Evolutionary conservation across 2,113 vertebrate genomes (phyloP).

Genomic region (Ovis canadensis): DNA sequence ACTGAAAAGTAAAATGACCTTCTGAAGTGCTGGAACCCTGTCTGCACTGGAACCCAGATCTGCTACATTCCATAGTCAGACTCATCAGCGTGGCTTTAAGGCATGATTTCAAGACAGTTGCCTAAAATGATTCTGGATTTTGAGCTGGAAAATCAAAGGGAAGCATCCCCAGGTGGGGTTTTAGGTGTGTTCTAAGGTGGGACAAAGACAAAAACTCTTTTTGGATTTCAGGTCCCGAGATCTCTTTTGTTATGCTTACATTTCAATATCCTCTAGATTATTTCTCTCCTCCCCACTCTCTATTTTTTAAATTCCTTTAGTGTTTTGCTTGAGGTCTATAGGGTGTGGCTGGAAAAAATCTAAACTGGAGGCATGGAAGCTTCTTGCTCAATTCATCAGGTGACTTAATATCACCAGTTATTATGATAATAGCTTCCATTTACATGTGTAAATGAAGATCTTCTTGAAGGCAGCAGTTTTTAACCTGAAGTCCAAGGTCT

Average conservation of each 20-base stretch:
- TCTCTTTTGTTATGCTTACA: neutral
- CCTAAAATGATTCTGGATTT: neutral
- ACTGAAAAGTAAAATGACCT: neutral
- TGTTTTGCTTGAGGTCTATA: neutral
- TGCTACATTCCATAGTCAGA: neutral
- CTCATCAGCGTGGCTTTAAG: neutral
- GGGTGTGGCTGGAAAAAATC: neutral
- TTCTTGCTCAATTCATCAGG: neutral
- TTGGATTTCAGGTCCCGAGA: neutral
- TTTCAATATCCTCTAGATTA: neutral
- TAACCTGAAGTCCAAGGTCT: neutral
- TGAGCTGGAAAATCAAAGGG: neutral
- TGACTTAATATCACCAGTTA: neutral
- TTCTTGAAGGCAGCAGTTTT: neutral
- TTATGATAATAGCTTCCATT: neutral
- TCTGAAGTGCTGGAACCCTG: too few relatives aligned
- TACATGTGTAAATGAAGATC: neutral
- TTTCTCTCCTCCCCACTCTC: neutral
- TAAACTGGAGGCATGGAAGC: neutral
- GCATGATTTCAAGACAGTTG: neutral
- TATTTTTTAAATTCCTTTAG: neutral
- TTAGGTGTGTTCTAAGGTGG: neutral
- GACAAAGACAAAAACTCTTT: neutral
- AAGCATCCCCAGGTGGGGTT: neutral
- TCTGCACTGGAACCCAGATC: neutral